These are phyloP conservation scores for Bostrychus sinensis DNA, from an alignment of 2,113 vertebrate species.

Conservation along the genomic window DNA sequence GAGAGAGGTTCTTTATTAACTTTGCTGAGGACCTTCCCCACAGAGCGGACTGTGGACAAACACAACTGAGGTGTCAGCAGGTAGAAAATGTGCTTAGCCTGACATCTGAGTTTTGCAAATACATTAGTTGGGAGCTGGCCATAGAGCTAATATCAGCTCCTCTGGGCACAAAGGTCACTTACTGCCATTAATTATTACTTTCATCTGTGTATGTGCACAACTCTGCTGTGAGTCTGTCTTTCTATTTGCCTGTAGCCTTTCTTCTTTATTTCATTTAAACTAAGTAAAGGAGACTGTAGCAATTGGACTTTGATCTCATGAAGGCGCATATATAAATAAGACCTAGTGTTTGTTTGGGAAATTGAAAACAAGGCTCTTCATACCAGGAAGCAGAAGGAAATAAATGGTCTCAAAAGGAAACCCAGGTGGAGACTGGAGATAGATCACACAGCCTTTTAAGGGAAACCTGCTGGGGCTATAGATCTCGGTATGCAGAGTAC, in stretches of 20 bases:
- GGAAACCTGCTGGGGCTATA: slow-evolving; percentile 16
- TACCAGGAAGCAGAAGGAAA: slow-evolving; percentile 26
- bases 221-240: slow-evolving; percentile 4
- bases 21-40: slow-evolving; percentile 65
- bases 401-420: slow-evolving; percentile 20
- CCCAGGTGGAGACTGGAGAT: not conserved
- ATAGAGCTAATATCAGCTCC: slow-evolving; percentile 54
- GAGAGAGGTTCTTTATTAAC: slow-evolving; percentile 69
- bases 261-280: slow-evolving; percentile 15
- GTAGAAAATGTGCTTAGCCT: slow-evolving; percentile 68
- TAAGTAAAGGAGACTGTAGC: slow-evolving; percentile 6
- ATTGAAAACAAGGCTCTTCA: slow-evolving; percentile 27
- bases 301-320: slow-evolving; percentile 38
- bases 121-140: slow-evolving; percentile 51
- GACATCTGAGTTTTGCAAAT: slow-evolving; percentile 69
- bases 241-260: not conserved
- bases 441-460: slow-evolving; percentile 30
- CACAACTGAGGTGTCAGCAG: slow-evolving; percentile 73
- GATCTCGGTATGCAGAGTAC: not conserved
- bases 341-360: slow-evolving; percentile 26
- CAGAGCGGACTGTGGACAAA: slow-evolving; percentile 52
- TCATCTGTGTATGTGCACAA: slow-evolving; percentile 26
- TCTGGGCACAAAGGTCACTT: slow-evolving; percentile 41
- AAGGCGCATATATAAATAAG: slow-evolving; percentile 29
- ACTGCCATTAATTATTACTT: slow-evolving; percentile 62